These are phyloP conservation scores for Eristalis intricaria DNA, from an alignment of 2,888 invertebrate genomes.

Conservation along the genomic window DNA sequence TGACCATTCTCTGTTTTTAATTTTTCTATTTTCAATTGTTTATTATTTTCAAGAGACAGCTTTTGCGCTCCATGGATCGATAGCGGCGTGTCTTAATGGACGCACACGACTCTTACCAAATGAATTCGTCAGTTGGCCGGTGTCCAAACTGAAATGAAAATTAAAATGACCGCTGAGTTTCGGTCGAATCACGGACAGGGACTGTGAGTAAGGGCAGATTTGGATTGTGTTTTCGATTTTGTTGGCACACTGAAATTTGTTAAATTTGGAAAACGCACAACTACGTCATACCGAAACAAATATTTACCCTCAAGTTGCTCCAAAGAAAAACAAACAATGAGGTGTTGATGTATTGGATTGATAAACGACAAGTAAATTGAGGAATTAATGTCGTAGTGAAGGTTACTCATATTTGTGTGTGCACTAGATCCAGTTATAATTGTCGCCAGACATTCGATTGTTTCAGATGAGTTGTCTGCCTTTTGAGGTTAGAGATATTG, in stretches of 20 bases:
- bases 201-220: slow-evolving; percentile 41
- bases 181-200: slow-evolving; percentile 18
- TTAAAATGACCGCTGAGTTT: slow-evolving; percentile 52
- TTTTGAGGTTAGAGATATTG: too few species aligned
- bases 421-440: not conserved
- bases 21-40: slow-evolving; percentile 21
- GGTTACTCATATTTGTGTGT: not conserved
- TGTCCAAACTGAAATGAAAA: slow-evolving; percentile 61
- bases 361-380: not conserved
- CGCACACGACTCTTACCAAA: not conserved
- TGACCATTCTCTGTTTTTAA: slow-evolving; percentile 5
- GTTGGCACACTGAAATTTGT: not conserved
- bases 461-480: too few species aligned
- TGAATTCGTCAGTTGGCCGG: slow-evolving; percentile 30
- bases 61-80: slow-evolving; percentile 35
- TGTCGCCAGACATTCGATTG: not conserved
- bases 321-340: not conserved
- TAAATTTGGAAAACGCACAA: not conserved
- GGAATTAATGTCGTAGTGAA: not conserved
- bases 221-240: slow-evolving; percentile 11
- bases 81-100: slow-evolving; percentile 1
- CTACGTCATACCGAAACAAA: not conserved
- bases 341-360: not conserved
- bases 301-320: not conserved
- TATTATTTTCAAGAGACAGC: not conserved